Conservation (phyloP, 2,797 vertebrate genomes). For the Mormyrops boulengeri region DNA sequence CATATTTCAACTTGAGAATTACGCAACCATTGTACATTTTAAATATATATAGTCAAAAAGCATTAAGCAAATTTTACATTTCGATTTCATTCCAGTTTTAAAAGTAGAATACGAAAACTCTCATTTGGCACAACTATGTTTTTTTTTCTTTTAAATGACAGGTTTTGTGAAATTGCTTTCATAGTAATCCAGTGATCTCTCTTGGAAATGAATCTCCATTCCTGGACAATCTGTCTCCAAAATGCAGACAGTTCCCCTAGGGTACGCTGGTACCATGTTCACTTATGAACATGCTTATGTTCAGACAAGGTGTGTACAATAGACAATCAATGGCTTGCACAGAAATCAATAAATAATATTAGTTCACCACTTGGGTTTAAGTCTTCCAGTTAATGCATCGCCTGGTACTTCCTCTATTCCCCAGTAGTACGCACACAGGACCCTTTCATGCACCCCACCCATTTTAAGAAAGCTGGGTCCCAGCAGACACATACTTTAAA, state of each 20-base stretch:
- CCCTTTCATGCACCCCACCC: not conserved
- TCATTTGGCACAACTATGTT: not conserved
- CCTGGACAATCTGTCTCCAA: not conserved
- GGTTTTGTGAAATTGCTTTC: not conserved
- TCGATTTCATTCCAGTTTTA: not conserved
- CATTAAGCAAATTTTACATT: not conserved
- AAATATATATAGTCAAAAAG: not conserved
- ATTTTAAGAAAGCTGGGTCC: not conserved
- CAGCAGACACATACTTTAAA: not conserved
- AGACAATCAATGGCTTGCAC: not conserved
- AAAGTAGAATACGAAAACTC: not conserved
- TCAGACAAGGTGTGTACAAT: not conserved
- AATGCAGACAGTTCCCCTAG: not conserved
- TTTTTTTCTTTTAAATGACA: not conserved
- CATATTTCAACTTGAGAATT: not conserved
- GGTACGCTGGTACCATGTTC: not conserved
- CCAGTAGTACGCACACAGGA: not conserved
- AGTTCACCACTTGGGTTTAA: not conserved
- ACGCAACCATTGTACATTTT: not conserved
- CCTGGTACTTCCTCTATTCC: not conserved
- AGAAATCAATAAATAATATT: not conserved
- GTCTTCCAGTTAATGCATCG: not conserved
- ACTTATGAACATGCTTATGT: not conserved
- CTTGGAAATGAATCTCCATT: not conserved
- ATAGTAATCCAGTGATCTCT: not conserved